Evolutionary conservation across 2,888 invertebrate genomes (phyloP).

Genomic region (Carcina quercana): DNA sequence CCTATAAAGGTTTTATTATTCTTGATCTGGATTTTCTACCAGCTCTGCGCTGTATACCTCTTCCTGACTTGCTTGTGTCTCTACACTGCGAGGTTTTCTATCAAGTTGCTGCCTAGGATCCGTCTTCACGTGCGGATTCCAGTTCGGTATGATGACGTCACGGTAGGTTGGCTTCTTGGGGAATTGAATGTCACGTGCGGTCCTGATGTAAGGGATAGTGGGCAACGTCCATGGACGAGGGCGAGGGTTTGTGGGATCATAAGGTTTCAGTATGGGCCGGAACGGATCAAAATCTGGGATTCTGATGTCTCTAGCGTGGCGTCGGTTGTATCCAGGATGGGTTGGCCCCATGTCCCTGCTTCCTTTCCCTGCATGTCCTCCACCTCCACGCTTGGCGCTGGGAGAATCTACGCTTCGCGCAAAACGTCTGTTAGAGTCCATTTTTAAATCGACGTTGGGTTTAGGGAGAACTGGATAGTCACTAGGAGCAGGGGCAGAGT

Average conservation of each 20-base stretch:
- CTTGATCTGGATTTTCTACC: too few species aligned
- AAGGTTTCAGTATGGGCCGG: too few species aligned
- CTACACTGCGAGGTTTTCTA: slow-evolving; percentile 17
- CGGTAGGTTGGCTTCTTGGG: slow-evolving; percentile 28
- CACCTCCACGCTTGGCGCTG: slow-evolving; percentile 27
- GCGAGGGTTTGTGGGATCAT: slow-evolving; percentile 8
- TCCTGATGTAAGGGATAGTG: slow-evolving; percentile 15
- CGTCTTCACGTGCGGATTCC: slow-evolving; percentile 33
- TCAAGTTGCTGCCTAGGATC: slow-evolving; percentile 31
- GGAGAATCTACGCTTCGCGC: slow-evolving; percentile 31
- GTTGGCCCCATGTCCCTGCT: slow-evolving; percentile 30
- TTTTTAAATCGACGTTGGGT: slow-evolving; percentile 27
- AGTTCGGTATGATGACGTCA: slow-evolving; percentile 33
- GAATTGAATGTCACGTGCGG: slow-evolving; percentile 19
- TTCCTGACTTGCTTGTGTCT: too few species aligned
- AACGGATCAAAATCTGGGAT: slow-evolving; percentile 6
- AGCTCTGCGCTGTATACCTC: too few species aligned
- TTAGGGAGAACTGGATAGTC: slow-evolving; percentile 24
- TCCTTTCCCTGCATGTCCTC: slow-evolving; percentile 24
- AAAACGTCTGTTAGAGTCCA: slow-evolving; percentile 25
- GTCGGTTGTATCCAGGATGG: slow-evolving; percentile 37
- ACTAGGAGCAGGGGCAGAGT: slow-evolving; percentile 19
- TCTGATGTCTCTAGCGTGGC: slow-evolving; percentile 24
- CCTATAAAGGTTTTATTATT: too few species aligned
- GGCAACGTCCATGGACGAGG: too few species aligned